Base-by-base conservation (phyloP, 2,797 vertebrate genomes). In the Hybognathus amarus region DNA sequence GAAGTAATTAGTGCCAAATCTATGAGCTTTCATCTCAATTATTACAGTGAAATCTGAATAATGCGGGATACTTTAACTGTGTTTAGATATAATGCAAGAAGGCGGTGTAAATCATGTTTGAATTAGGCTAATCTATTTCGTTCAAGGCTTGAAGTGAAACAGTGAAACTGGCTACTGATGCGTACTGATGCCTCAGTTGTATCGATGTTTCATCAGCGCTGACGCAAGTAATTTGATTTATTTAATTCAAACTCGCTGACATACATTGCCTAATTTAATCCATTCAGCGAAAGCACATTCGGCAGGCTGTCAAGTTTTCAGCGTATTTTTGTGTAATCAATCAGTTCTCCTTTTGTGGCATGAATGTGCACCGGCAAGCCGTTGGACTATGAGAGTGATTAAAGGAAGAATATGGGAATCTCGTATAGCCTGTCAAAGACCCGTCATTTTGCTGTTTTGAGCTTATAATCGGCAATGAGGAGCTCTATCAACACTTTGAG, bases 191-290 rank as follows among this genome's bases (percentile, higher is more conserved):
- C 90, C 93, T 93, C 90, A 91, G 89, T 90, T 95, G 90, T 93
- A 97, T 97, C 95, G 96, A 96, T 96, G 97, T 97, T 96, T 97
- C 95, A 97, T 97, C 95, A 92, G 93, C 93, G 92, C 92, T 92
- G 92, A 94, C 93, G 94, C 95, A 96, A 97, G 97, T 97, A 95
- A 96, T 96, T 94, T 94, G 95, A 96, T 97, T 97, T 96, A 96
- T 96, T 96, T 95, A 95, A 93, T 93, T 92, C 91, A 94, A 95
- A 96, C 95, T 94, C 93, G 95, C 94, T 93, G 92, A 92, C 91
- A 94, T 92, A 91, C 92, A 92, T 30, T 90, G 90, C 91, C 92
- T 91, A 89, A 91, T 90, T 91, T 89, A 90, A 89, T 90, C 90
- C 89, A 90, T 90, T 89, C 88, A 92, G 71, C 2, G 47, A 59